Base-by-base conservation (phyloP, 2,888 invertebrate species). In the Lacanobia wlatinum region DNA sequence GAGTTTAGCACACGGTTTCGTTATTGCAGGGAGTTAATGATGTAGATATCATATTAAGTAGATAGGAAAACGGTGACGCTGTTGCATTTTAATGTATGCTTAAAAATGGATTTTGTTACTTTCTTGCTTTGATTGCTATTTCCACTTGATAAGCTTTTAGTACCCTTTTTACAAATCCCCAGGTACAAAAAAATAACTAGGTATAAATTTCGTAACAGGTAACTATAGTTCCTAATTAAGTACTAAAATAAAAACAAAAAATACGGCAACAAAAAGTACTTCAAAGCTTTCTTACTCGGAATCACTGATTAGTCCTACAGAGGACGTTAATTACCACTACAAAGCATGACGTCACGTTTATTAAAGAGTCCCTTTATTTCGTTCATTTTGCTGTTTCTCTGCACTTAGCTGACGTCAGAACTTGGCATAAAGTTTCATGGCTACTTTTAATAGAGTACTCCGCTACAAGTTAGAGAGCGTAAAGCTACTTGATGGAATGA, bases 401-500 rank as follows among this genome's bases (percentile, higher is more conserved):
- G 50, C 79, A 82, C 64, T 68, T 65, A 59, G 65, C 64, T 68
- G 52, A 82, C 43, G 73, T 59, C 62, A 70, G 48, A 64, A 65
- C 77, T 78, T 55, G n/a, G 55, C 10, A 34, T 64, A 43, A 72
- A 82, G 72, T 78, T 78, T 78, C 18, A 76, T 60, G 34, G 53
- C 40, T 60, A 73, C 68, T 63, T 65, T 62, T 82, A 65, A 65
- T 82, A 73, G 58, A 65, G 67, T 46, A 46, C 71, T 71, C 66
- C n/a, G 55, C 48, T 56, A 70, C 38, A 62, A 70, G 65, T 78
- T 67, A 6, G 46, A 28, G 34, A 62, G n/a, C 64, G 46, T 56
- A 52, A 12, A 38, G 50, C 67, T n/a, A 53, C 14, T 43, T 59
- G 70, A 67, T 60, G 70, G 63, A 76, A 71, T 71, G 46, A 61